Conservation (phyloP, 2,113 vertebrate genomes). For the Columbina picui region DNA sequence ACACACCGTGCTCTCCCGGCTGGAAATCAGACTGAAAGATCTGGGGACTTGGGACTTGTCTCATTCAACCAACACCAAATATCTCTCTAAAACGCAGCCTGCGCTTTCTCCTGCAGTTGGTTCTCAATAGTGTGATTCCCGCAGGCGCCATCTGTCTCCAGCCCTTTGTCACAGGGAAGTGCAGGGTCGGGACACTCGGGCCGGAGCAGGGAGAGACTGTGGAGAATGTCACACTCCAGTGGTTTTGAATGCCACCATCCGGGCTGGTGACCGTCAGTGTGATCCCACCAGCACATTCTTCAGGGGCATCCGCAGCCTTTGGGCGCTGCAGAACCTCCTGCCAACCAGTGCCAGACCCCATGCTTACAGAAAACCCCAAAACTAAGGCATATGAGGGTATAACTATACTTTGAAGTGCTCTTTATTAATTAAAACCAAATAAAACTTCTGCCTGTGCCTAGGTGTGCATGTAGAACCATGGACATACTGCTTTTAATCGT, state of each 20-base stretch:
- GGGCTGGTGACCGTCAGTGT: not conserved
- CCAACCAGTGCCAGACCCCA: not conserved
- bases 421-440: not conserved
- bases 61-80: not conserved
- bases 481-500: fast-evolving
- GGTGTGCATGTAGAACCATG: not conserved
- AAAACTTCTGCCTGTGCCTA: not conserved
- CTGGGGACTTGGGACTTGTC: not conserved
- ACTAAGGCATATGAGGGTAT: fast-evolving
- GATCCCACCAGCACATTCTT: not conserved
- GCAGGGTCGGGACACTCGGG: fast-evolving
- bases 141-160: fast-evolving
- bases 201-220: not conserved
- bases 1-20: fast-evolving
- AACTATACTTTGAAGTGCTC: not conserved
- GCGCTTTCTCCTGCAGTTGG: not conserved
- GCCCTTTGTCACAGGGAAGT: not conserved
- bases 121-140: fast-evolving
- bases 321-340: not conserved
- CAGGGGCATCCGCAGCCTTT: not conserved
- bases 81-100: fast-evolving
- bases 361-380: not conserved
- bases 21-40: not conserved
- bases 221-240: not conserved
- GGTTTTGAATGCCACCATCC: not conserved